Base-by-base conservation (phyloP, 1,140 invertebrate genomes). In the Platorchestia sp. region DNA sequence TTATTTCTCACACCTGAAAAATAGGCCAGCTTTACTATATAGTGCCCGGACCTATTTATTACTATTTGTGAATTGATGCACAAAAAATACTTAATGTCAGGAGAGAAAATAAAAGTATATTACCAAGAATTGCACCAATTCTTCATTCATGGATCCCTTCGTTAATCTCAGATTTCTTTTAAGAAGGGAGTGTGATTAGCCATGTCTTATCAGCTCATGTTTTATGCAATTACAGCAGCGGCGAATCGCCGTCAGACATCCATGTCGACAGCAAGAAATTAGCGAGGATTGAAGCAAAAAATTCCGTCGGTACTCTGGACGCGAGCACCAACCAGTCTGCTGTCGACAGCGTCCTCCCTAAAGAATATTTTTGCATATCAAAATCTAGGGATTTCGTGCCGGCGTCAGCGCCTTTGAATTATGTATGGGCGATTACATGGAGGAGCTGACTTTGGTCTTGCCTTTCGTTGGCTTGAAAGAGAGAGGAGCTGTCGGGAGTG, bases 341-440 rank as follows among this genome's bases (percentile, higher is more conserved):
- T 36, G 87, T 90, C 87, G 44, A 90, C 87, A 14, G 87, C 87
- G 87, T 90, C 87, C 41, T 90, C 42, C 87, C 87, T 42, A 45
- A 45, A 90, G 87, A 90, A 90, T 90, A 90, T 90, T 90, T 90
- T 90, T 90, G 87, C 87, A 90, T 90, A 90, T 90, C 87, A 90
- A 90, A 90, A 90, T 90, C 41, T 27, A 87, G 87, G 87, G 44
- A 43, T 90, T 42, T 44, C 27, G 41, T 90, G 6, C 87, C 41
- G 44, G 87, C 87, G 87, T 44, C 87, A 43, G 41, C 44, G 44
- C 87, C 44, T 44, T 27, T 90, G 87, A 90, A 90, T 90, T 90
- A 90, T 90, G 41, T 90, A 90, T 90, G 87, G 41, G 27, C 27
- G 41, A 90, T 90, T 44, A 43, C 87, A 90, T 27, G 59, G 59